Evolutionary conservation across 2,797 vertebrate genomes (phyloP), one percentile per base, ranked within the genome.

Genomic region (Eulemur rubriventer): DNA sequence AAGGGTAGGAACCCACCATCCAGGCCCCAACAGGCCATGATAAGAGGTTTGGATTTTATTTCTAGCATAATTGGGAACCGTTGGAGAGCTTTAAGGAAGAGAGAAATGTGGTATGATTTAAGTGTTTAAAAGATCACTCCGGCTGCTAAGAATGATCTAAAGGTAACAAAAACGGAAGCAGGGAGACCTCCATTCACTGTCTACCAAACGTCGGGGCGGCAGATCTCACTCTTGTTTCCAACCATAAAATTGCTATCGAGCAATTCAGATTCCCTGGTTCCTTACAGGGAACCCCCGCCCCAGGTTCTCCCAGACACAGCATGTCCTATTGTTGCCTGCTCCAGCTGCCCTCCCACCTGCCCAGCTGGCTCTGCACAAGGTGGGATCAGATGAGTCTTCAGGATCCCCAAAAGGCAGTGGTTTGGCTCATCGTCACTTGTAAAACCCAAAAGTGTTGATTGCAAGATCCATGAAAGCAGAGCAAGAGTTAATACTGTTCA

Each of bases 401-500:
- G 43, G 52, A 55, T 91, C 75, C 50, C 92, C 81, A 65, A 65
- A 88, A 91, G n/a, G 22, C 20, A 52, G 7, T 89, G 43, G 33
- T 52, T 93, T 82, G 52, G 17, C 30, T 84, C 87, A 69, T 75
- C 75, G n/a, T 73, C 48, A 55, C 91, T 79, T 86, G 75, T 76
- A 96, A 97, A 96, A 84, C 73, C 92, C 75, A 4, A 67, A 90
- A 8, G 6, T 85, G 14, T 85, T 33, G 14, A 73, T 1, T 48
- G 7, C 41, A 91, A 89, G 79, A 57, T 63, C 38, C 65, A 89
- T 41, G 59, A 55, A 93, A 94, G 72, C 63, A 92, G 10, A 96
- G 18, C 46, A 65, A 67, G 12, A 70, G 5, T 35, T 43, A 38
- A 57, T 38, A 84, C 16, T 2, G 1, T 50, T 85, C 69, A 69